Evolutionary conservation across 1,140 invertebrate genomes (phyloP), one percentile per base, ranked within the genome.

Genomic region (Theocolax elegans): DNA sequence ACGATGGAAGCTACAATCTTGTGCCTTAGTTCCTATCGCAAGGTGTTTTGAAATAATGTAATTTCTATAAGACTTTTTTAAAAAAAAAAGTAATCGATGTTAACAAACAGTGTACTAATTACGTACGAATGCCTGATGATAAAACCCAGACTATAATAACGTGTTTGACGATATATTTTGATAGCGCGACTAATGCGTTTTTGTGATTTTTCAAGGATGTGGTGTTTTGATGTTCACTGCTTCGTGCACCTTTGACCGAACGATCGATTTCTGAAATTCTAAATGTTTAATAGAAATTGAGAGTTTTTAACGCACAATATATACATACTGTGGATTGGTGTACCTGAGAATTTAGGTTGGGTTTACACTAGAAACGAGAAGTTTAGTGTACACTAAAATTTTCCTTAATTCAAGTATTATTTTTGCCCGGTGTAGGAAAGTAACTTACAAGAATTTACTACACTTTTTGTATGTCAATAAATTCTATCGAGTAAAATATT

Each of bases 11-110:
- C 44, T 63, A 62, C 19, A 60, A 74, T 53, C 51, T 72, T 67
- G 75, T 76, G 73, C 73, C 75, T 76, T 76, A 74, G 73, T 76
- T 76, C 71, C 73, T 76, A 73, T 62, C 21, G 42, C 58, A 56
- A 71, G 48, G 27, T 69, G 51, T 66, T 66, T 27, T 3, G 70
- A 44, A 54, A 29, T 27, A 23, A 12, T 67, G 48, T 67, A 63
- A 67, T 60, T 58, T 63, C 27, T 29, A 56, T 62, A 58, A 64
- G 48, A 62, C 49, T 66, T 59, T 17, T 49, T 44, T 46, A 60
- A 9, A 53, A 40, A 54, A 23, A 44, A 40, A 23, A 1, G 8
- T 17, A 46, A 54, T 23, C 13, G 13, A 1, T 48, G 4, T 46
- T 31, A 59, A 60, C 25, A 63, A 38, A 42, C 35, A 62, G 31